These are phyloP conservation scores for Drosophila picticornis DNA, from an alignment of 2,888 invertebrate species.

Conservation along the genomic window DNA sequence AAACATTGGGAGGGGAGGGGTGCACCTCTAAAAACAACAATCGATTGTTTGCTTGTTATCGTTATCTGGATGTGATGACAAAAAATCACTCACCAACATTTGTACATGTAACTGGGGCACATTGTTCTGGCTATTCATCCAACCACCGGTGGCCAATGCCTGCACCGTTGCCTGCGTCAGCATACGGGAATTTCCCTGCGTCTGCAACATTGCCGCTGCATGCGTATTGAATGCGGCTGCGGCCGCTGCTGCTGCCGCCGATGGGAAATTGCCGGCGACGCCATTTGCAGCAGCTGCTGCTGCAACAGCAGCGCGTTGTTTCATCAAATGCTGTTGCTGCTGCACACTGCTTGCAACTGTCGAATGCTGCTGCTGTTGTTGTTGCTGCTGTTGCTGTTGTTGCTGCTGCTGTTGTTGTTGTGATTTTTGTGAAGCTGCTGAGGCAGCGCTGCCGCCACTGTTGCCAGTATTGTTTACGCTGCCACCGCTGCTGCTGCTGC, in stretches of 20 bases:
- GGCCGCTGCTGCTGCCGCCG: constrained; percentile 65
- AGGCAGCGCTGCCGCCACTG: constrained; percentile 52
- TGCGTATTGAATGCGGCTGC: constrained; percentile 77
- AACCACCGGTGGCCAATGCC: constrained; percentile 81
- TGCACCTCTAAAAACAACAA: not conserved
- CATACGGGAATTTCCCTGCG: constrained; percentile 80
- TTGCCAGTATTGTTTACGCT: constrained; percentile 52
- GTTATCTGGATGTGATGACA: not conserved
- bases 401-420: constrained; percentile 57
- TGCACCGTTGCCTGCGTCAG: constrained; percentile 85
- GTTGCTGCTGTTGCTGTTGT: not conserved
- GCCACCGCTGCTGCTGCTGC: constrained; percentile 76
- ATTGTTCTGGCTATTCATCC: constrained; percentile 82
- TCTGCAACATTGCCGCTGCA: constrained; percentile 83
- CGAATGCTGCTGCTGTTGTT: constrained; percentile 56
- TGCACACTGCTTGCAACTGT: constrained; percentile 37
- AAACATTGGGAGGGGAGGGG: not conserved
- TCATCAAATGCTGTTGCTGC: constrained; percentile 61
- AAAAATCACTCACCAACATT: constrained; percentile 80
- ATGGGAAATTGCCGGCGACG: constrained; percentile 53
- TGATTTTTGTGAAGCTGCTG: constrained; percentile 4
- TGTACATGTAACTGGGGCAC: constrained; percentile 83
- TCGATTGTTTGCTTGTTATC: not conserved
- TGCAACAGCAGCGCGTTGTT: constrained; percentile 72
- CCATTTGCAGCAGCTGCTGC: constrained; percentile 68